Percentiles rank a stretch among this genome's conserved stretches.
Conservation (phyloP, 2,888 invertebrate species). For the Hecatera dysodea region DNA sequence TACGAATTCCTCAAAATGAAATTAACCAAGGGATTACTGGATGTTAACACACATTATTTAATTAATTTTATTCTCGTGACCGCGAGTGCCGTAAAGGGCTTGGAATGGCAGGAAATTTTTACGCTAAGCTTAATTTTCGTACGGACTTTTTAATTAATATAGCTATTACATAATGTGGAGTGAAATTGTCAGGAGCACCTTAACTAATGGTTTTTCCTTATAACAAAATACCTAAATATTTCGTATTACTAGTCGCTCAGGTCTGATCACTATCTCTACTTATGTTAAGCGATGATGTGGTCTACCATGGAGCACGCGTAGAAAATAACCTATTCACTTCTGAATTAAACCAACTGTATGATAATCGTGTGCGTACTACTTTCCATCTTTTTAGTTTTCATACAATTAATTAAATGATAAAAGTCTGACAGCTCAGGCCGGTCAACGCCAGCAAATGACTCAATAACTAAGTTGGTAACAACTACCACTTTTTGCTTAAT, state of each 20-base stretch:
- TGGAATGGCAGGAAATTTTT: constrained; percentile 36
- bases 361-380: too few species aligned
- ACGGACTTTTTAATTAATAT: constrained; percentile 45
- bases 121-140: constrained; percentile 36
- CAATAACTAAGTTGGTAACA: neutral
- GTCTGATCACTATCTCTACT: neutral
- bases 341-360: neutral
- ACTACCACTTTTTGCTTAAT: neutral
- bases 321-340: neutral
- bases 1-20: constrained; percentile 28
- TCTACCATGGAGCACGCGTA: neutral
- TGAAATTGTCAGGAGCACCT: neutral
- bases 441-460: too few species aligned
- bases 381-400: too few species aligned
- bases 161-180: constrained; percentile 17
- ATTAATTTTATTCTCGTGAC: constrained; percentile 50
- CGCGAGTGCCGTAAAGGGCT: constrained; percentile 42
- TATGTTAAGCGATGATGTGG: neutral
- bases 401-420: too few species aligned
- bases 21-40: constrained; percentile 45
- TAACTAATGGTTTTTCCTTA: neutral
- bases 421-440: too few species aligned
- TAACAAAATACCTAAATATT: neutral
- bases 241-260: neutral
- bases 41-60: constrained; percentile 58